Evolutionary conservation across 64 coral and sea anemone genomes (phyloP), one percentile per base, ranked within the genome.

Genomic region (Stichodactyla mertensii): DNA sequence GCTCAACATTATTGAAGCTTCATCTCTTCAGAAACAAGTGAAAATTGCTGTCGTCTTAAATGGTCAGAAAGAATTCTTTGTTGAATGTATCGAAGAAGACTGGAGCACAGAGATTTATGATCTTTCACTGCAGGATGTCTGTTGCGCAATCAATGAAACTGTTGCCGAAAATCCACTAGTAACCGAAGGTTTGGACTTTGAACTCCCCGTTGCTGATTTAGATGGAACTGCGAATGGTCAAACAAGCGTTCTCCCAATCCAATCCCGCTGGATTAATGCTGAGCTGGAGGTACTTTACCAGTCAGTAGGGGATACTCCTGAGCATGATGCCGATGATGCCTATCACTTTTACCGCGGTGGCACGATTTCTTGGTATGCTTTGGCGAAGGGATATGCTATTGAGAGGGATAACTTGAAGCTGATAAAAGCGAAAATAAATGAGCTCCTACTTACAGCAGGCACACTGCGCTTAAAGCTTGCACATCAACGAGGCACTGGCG

Each of bases 301-400:
- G 6, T 94, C 92, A 27, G 59, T 77, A 18, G 88, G 92, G 61
- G 85, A 77, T n/a, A 27, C 4, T 23, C 92, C 92, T 58, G 61
- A 87, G 16, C 79, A 71, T 55, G 92, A 45, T 12, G 31, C 57
- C 0, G 31, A 90, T 19, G 92, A 94, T 87, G 92, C 92, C 2
- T 16, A 60, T 8, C 92, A 93, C 31, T 89, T 90, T 26, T 95
- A 95, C 20, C 93, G 93, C 28, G 93, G 93, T 54, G 93, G 93
- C 6, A 82, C 83, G 4, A 89, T 95, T 57, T 95, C 93, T 3
- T 95, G 93, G 93, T 95, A 95, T 74, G 93, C 93, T 9, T 12
- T 91, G 14, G 26, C 70, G 0, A 88, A 54, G 58, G 89, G 61
- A 1, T 91, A 94, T 77, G 93, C 86, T 4, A 80, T 94, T 59